Conservation (phyloP, 2,797 vertebrate species). For the Amniataba percoides region DNA sequence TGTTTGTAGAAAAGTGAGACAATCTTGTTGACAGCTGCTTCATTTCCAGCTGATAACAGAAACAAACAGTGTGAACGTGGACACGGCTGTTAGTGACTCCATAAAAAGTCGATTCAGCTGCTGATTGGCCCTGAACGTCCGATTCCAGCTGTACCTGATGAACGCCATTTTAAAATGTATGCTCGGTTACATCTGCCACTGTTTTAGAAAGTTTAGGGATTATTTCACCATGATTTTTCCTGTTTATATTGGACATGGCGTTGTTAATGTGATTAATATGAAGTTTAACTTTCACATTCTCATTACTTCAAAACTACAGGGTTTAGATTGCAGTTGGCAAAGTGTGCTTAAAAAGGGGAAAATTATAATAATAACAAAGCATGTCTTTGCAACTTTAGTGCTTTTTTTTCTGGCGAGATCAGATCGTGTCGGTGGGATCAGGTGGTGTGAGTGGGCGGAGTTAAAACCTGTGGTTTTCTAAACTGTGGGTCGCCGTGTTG, state of each 20-base stretch:
- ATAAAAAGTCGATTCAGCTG: slow-evolving; percentile 30
- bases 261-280: neutral
- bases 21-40: neutral
- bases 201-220: no score
- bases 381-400: slow-evolving; percentile 20
- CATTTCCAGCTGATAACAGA: neutral
- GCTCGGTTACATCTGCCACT: no score
- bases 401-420: neutral
- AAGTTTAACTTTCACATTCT: slow-evolving; percentile 1
- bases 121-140: neutral
- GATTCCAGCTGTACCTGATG: neutral
- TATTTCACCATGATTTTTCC: neutral
- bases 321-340: neutral
- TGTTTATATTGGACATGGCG: neutral
- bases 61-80: neutral
- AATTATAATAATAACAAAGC: neutral
- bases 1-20: neutral
- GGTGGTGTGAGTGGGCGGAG: slow-evolving; percentile 18
- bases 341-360: neutral
- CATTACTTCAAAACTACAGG: neutral
- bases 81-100: neutral
- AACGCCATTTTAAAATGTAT: no score
- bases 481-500: slow-evolving; percentile 29
- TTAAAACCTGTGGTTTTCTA: slow-evolving; percentile 54
- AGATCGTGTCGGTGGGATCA: neutral